Conservation (phyloP, 1,140 invertebrate species). For the Subanguina moxae region DNA sequence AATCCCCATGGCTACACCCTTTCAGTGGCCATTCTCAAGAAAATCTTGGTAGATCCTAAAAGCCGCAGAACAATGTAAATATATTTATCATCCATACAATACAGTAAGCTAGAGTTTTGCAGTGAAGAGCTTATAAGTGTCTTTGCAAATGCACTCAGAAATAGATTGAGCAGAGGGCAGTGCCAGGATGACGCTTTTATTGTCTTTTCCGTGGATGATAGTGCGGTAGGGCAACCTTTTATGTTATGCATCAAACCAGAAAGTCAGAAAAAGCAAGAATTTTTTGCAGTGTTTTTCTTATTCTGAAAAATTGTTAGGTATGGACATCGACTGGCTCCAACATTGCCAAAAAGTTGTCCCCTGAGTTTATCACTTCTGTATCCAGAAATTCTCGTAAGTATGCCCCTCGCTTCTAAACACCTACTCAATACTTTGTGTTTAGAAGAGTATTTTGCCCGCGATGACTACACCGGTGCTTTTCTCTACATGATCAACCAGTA, state of each 20-base stretch:
- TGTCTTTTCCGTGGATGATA: not conserved
- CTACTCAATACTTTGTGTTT: not conserved
- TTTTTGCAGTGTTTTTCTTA: too few species aligned
- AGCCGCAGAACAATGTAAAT: not conserved
- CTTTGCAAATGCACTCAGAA: constrained; percentile 2
- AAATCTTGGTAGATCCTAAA: not conserved
- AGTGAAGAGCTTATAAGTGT: constrained; percentile 2
- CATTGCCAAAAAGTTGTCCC: not conserved
- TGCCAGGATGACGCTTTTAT: not conserved
- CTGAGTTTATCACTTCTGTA: not conserved
- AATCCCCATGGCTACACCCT: not conserved
- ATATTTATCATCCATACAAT: not conserved
- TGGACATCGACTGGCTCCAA: not conserved
- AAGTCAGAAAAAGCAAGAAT: too few species aligned
- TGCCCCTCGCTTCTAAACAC: not conserved
- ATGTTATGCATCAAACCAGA: too few species aligned
- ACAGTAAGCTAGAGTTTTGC: not conserved
- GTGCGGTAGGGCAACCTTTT: not conserved
- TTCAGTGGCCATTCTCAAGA: not conserved
- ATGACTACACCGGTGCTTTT: not conserved
- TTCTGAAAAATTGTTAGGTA: not conserved
- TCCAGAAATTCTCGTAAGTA: not conserved
- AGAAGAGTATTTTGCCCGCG: not conserved
- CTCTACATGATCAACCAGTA: not conserved
- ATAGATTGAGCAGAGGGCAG: not conserved